Evolutionary conservation across 2,888 invertebrate species (phyloP), one percentile per base, ranked within the genome.

Genomic region (Coremacera marginata): DNA sequence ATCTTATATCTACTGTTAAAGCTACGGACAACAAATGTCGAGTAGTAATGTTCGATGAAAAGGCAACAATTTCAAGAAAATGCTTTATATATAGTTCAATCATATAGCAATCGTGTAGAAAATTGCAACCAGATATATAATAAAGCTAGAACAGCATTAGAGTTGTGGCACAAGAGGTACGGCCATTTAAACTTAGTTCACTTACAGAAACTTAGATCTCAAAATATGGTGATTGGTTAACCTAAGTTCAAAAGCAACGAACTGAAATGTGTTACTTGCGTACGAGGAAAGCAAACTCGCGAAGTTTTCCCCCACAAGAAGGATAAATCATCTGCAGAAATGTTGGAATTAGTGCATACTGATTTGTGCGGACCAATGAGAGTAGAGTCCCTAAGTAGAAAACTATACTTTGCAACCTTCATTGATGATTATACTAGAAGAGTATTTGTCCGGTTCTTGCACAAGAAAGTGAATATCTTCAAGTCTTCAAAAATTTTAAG

Each of bases 1-100:
- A 3, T n/a, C 4, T 3, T 16, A 7, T 7, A 3, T 5, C 51
- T 14, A 51, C 8, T 16, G n/a, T n/a, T 51, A 51, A 51, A 51
- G 51, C 51, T 16, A 51, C 51, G 14, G 51, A 51, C 14, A 51
- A 51, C 51, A 51, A 51, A 14, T 51, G 51, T 51, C 31, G 31
- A 31, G 31, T 31, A 31, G 31, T 31, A 31, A 31, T 31, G 31
- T 31, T 31, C 31, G 31, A 4, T 16, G 19, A 52, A 19, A 16
- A 52, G 16, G 52, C 19, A 52, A 52, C 7, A 3, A 52, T n/a
- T 51, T 16, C n/a, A 51, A 51, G 8, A 51, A 51, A 65, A 65
- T 65, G 14, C 34, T 34, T 65, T 65, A 65, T 65, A n/a, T 65
- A n/a, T 65, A 19, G 5, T 37, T 16, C 37, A 65, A 31, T 65